Evolutionary conservation across 2,113 vertebrate species (phyloP).

Genomic region (Alethe diademata): DNA sequence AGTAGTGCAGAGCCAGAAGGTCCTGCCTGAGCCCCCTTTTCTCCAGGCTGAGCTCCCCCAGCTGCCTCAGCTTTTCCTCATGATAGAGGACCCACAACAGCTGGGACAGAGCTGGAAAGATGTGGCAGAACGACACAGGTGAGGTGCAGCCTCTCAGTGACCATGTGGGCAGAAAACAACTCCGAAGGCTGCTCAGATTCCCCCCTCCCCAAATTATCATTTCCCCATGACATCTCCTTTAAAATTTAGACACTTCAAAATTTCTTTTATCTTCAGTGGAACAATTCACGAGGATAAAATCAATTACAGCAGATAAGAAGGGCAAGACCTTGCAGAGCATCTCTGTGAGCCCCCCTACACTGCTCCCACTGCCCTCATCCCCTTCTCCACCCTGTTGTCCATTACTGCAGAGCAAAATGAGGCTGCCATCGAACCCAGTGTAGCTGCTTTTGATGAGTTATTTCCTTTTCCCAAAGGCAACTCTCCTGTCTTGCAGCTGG

Average conservation of each 20-base stretch:
- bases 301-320: background rate
- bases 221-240: background rate
- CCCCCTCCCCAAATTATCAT: background rate
- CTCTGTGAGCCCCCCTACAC: background rate
- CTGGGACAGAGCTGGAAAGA: background rate
- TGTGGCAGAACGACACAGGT: background rate
- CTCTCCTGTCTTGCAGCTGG: background rate
- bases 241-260: background rate
- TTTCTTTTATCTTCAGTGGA: background rate
- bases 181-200: background rate
- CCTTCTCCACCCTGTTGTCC: background rate
- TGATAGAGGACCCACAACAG: background rate
- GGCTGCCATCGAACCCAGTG: background rate
- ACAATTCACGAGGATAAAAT: background rate
- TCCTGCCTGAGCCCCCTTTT: background rate
- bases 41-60: background rate
- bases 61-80: background rate
- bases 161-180: background rate
- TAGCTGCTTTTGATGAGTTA: background rate
- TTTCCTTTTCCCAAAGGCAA: background rate
- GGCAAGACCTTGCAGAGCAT: background rate
- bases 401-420: background rate
- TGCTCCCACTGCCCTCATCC: background rate
- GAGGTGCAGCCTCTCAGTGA: background rate
- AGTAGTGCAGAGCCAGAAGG: background rate